These are phyloP conservation scores for Watsonalla cultraria DNA, from an alignment of 2,888 invertebrate species.

Conservation along the genomic window DNA sequence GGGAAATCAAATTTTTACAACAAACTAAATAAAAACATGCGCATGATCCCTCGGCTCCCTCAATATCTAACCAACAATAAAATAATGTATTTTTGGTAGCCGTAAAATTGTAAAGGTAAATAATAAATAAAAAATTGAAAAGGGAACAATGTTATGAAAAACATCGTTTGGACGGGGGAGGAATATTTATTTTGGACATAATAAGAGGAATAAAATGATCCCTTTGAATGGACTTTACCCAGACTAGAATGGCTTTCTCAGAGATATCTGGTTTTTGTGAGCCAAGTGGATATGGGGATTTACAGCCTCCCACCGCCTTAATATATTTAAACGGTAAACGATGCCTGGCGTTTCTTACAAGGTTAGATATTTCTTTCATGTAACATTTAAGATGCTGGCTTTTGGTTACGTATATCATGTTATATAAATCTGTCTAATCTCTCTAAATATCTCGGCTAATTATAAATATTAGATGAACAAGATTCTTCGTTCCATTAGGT, in stretches of 20 bases:
- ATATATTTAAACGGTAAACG: constrained; percentile 5
- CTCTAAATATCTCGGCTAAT: no score
- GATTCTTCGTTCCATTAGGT: no score
- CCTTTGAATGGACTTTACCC: neutral
- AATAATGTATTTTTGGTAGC: neutral
- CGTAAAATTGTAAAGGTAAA: constrained; percentile 1
- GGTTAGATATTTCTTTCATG: neutral
- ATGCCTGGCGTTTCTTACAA: neutral
- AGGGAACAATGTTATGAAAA: neutral
- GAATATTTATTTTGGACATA: constrained; percentile 2
- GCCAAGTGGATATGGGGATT: neutral
- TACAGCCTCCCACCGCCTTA: constrained; percentile 1
- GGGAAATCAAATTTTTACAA: no score
- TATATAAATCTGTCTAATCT: no score
- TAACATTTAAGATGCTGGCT: no score
- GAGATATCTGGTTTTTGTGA: constrained; percentile 1
- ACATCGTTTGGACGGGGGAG: neutral
- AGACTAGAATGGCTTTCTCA: neutral
- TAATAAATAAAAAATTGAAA: neutral
- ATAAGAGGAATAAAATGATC: neutral
- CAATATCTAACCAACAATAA: neutral
- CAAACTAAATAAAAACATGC: no score
- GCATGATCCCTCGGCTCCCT: no score
- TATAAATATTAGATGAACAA: no score
- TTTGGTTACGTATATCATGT: neutral